phyloP scores from a whole-genome alignment of 2,888 invertebrate species.

The Athripsodes cinereus region DNA sequence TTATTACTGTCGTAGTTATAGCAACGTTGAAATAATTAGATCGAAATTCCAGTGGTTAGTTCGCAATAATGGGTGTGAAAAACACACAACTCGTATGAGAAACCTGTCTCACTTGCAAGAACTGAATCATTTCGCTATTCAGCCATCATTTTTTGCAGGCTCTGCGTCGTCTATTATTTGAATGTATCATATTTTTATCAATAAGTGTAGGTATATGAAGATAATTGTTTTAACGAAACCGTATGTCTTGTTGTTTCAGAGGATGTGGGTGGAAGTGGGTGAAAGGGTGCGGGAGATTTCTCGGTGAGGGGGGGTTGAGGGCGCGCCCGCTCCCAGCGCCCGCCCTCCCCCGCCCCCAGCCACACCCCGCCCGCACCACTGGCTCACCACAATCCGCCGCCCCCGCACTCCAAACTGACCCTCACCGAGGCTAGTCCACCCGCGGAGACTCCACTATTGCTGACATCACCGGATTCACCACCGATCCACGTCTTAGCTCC shows the following conservation, averaged over 20 bases:
- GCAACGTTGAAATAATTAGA: too few relatives aligned
- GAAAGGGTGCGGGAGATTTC: conserved; percentile 38
- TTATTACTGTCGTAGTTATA: too few relatives aligned
- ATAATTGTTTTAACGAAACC: not conserved
- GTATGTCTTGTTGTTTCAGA: conserved; percentile 10
- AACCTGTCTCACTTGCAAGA: too few relatives aligned
- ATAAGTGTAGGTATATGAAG: too few relatives aligned
- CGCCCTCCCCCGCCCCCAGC: conserved; percentile 37
- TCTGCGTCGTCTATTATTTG: too few relatives aligned
- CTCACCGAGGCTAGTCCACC: conserved; percentile 5
- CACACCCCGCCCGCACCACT: conserved; percentile 11
- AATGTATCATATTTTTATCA: too few relatives aligned
- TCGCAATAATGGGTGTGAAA: too few relatives aligned
- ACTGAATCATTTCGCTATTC: too few relatives aligned
- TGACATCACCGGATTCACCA: not conserved
- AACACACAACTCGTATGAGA: too few relatives aligned
- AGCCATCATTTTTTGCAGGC: too few relatives aligned
- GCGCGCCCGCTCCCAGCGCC: conserved; percentile 41
- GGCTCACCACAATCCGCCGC: conserved; percentile 7
- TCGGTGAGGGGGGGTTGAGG: conserved; percentile 42
- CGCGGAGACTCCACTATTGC: conserved; percentile 7
- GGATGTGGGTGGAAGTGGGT: conserved; percentile 27
- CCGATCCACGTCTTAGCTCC: conserved; percentile 7
- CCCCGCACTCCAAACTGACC: conserved; percentile 9
- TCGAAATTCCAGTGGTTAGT: too few relatives aligned